These are phyloP conservation scores for Carassius auratus DNA, from an alignment of 2,113 vertebrate species.

Conservation along the genomic window DNA sequence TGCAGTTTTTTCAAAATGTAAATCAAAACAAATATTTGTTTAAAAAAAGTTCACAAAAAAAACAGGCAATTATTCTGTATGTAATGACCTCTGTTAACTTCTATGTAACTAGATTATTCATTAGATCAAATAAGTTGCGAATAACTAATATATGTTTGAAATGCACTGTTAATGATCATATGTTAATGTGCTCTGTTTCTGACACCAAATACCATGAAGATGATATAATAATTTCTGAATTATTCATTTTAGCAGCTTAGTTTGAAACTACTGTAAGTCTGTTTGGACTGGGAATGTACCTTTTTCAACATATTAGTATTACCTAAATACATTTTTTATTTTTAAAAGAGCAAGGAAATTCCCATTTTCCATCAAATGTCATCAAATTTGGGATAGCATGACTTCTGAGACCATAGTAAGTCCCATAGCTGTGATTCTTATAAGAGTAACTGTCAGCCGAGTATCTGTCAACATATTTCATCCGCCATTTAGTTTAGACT, in stretches of 20 bases:
- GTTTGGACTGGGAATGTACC: no score
- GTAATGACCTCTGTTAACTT: no score
- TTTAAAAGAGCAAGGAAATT: background rate
- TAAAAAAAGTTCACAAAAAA: no score
- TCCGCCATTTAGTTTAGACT: slow-evolving; percentile 25
- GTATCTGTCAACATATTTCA: slow-evolving; percentile 1
- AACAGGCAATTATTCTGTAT: no score
- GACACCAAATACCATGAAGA: background rate
- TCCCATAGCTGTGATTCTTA: background rate
- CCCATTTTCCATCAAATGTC: background rate
- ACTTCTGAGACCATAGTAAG: background rate
- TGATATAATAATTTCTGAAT: background rate
- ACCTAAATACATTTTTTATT: background rate
- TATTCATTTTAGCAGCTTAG: background rate
- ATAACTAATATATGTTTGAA: no score
- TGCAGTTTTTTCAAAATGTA: no score
- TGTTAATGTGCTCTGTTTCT: background rate
- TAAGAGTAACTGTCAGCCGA: background rate
- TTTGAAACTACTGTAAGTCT: background rate
- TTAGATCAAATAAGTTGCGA: no score
- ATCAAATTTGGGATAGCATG: background rate
- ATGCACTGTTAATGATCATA: background rate
- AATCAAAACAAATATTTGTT: no score
- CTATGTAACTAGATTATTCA: no score
- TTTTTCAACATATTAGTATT: background rate